phyloP scores from a whole-genome alignment of 2,797 vertebrate species.

The Gouania willdenowi region DNA sequence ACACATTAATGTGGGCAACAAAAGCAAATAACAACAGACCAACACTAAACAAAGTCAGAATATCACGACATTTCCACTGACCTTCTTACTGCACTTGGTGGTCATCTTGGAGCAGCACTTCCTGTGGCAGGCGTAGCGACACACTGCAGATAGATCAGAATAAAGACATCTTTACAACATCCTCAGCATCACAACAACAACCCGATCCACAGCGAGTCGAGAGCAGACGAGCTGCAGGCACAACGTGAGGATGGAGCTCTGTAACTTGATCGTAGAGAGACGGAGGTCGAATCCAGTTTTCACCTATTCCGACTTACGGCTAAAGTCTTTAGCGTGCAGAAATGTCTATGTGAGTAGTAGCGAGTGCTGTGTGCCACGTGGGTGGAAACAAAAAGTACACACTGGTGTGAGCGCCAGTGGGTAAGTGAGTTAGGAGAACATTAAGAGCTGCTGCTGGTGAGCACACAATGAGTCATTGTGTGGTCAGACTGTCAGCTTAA shows the following conservation, averaged over 20 bases:
- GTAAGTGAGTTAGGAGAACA: conserved; percentile 47
- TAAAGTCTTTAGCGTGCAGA: background rate
- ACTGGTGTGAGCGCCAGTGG: conserved; percentile 22
- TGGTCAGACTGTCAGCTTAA: no score
- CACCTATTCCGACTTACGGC: conserved; percentile 16
- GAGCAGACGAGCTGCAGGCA: background rate
- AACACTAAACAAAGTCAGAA: background rate
- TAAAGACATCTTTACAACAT: conserved; percentile 3
- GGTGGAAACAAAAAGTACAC: conserved; percentile 34
- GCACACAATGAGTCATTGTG: no score
- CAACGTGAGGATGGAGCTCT: conserved; percentile 10
- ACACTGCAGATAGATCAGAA: conserved; percentile 73
- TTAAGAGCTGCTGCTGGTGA: conserved; percentile 21
- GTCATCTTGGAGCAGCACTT: conserved; percentile 92
- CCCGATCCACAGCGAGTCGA: background rate
- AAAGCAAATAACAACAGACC: no score
- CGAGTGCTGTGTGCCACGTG: conserved; percentile 21
- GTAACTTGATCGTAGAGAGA: conserved; percentile 42
- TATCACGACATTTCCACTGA: conserved; percentile 50
- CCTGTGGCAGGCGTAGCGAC: conserved; percentile 94
- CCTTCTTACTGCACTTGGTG: conserved; percentile 92
- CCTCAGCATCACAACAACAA: background rate
- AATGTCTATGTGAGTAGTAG: background rate
- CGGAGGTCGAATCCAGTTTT: conserved; percentile 31
- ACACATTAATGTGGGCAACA: no score